These are phyloP conservation scores for Neolamprologus falcicula DNA, from an alignment of 2,113 vertebrate species.

Conservation along the genomic window DNA sequence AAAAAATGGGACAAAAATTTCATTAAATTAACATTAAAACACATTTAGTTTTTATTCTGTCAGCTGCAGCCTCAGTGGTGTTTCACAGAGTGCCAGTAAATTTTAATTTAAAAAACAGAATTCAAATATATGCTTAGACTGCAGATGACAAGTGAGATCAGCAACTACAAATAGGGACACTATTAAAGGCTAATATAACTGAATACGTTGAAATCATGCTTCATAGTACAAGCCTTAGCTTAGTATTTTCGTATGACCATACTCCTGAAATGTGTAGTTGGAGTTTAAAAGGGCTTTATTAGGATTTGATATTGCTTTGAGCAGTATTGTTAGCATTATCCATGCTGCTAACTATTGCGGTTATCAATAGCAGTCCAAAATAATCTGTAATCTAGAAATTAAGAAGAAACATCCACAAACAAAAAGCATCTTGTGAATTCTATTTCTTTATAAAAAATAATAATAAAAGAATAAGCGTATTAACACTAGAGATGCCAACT, in stretches of 20 bases:
- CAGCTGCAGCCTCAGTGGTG: not conserved
- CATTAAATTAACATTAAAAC: not conserved
- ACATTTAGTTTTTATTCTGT: not conserved
- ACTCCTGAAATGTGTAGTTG: not conserved
- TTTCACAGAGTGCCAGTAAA: not conserved
- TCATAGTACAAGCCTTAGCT: not conserved
- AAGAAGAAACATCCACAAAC: not conserved
- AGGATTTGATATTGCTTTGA: not conserved
- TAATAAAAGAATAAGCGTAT: not conserved
- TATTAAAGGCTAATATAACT: not conserved
- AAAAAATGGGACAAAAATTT: not conserved
- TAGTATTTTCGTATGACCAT: not conserved
- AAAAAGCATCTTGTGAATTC: not conserved
- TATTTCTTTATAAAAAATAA: not conserved
- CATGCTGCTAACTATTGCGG: not conserved
- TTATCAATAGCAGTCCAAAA: not conserved
- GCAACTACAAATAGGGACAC: not conserved
- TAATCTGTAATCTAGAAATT: not conserved
- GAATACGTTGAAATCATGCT: not conserved
- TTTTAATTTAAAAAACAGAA: not conserved
- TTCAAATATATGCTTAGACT: not conserved
- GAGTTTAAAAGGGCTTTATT: not conserved
- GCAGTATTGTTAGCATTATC: not conserved
- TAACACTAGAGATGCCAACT: not conserved
- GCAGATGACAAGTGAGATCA: not conserved